phyloP scores from a whole-genome alignment of 1,140 invertebrate species.

The Drosophila seguyi region DNA sequence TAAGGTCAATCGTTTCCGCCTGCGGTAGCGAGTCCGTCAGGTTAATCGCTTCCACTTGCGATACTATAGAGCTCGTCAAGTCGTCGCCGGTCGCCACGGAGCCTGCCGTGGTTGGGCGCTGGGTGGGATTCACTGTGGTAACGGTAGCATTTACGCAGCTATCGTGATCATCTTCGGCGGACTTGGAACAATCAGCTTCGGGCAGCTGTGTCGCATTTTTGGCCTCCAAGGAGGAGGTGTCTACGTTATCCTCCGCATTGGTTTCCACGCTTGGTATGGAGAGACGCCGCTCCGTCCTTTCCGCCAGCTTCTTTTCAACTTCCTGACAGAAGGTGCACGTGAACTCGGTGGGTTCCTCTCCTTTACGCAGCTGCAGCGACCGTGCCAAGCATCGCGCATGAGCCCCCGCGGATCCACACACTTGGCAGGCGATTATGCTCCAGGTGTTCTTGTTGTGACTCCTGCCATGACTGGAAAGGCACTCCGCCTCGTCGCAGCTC shows the following conservation, averaged over 20 bases:
- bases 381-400: not conserved
- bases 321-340: slow-evolving; percentile 39
- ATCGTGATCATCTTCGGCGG: slow-evolving; percentile 2
- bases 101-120: not conserved
- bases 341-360: not conserved
- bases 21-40: not conserved
- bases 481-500: slow-evolving; percentile 49
- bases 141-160: not conserved
- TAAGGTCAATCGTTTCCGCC: too few species aligned
- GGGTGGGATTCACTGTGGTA: slow-evolving; percentile 4
- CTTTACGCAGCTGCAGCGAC: not conserved
- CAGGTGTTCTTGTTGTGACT: slow-evolving; percentile 30
- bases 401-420: slow-evolving; percentile 12
- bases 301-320: slow-evolving; percentile 29
- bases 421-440: slow-evolving; percentile 40
- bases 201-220: not conserved
- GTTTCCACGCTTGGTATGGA: not conserved
- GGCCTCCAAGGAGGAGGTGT: slow-evolving; percentile 30
- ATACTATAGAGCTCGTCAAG: not conserved
- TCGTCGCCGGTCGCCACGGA: too few species aligned
- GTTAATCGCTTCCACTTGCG: not conserved
- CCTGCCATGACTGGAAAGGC: slow-evolving; percentile 55
- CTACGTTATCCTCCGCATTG: not conserved
- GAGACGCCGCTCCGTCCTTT: not conserved
- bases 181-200: not conserved